Evolutionary conservation across 2,797 vertebrate species (phyloP), one percentile per base, ranked within the genome.

Genomic region (Rhinoraja longicauda): DNA sequence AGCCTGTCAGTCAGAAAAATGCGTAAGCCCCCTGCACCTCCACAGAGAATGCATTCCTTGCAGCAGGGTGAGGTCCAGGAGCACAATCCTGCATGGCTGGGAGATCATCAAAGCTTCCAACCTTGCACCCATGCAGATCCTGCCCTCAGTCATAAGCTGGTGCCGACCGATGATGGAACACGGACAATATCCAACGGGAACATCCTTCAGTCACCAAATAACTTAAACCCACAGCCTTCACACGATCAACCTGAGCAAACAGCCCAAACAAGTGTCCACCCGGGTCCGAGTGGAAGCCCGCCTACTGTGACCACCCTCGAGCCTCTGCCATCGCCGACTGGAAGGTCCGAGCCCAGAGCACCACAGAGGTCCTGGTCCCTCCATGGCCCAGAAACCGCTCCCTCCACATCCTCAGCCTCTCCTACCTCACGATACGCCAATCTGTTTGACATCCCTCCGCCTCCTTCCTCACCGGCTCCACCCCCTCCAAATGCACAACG

Each of bases 251-350:
- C 97, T 94, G 98, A 99, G 94, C 97, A 98, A 95, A 99, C 99
- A 76, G 96, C 99, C 45, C 45, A 53, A 45, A 53, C 45, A 45
- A 99, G 99, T 32, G 98, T 98, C 57, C 99, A 99, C 94, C 99
- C 99, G 0, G 99, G 98, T 95, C 98, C 99, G 95, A 99, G 98
- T 13, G 98, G 98, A 76, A 99, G 98, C 0, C 98, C 98, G 9
- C 99, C 98, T 0, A 96, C 98, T 93, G 97, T 97, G 76, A 94
- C 97, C 72, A 98, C 97, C 96, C 97, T 96, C 15, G 96, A 98
- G 67, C 78, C 94, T 57, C 94, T 94, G 93, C 95, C 95, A 0
- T 94, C 97, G 0, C 93, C 95, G 0, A 98, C 97, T 39, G 97
- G 97, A 0, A 97, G 96, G 91, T 95, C 95, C 78, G 98, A 97